A percentile compares a stretch with the other conserved stretches of the same genome.
phyloP scores from a whole-genome alignment of 2,888 invertebrate genomes.

The Platycnemis pennipes region DNA sequence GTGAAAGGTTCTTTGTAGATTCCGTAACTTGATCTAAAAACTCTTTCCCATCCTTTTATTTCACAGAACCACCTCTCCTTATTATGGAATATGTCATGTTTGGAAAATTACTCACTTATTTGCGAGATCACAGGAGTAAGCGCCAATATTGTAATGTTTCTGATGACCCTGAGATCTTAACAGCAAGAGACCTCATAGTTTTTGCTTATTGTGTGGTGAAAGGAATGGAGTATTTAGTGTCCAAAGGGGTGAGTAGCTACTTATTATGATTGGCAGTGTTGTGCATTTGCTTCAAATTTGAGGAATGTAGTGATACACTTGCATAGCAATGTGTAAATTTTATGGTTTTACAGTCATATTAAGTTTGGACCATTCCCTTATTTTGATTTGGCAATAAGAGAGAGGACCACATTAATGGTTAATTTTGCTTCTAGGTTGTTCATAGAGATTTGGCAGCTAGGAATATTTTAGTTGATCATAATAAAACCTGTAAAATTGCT shows the following conservation, averaged over 20 bases:
- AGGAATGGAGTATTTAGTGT: constrained; percentile 92
- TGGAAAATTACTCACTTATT: constrained; percentile 88
- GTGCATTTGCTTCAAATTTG: background rate
- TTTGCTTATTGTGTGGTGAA: constrained; percentile 91
- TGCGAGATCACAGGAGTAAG: constrained; percentile 84
- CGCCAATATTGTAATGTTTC: constrained; percentile 82
- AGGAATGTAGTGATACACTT: background rate
- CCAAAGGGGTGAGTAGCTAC: constrained; percentile 85
- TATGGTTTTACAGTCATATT: background rate
- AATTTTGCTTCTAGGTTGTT: constrained; percentile 84
- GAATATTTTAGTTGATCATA: constrained; percentile 91
- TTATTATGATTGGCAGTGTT: background rate
- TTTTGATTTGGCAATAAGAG: background rate
- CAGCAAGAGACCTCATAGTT: constrained; percentile 87
- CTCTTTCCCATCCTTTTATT: constrained; percentile 61
- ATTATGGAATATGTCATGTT: constrained; percentile 94
- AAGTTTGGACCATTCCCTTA: background rate
- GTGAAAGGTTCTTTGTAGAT: background rate
- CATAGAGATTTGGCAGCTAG: constrained; percentile 92
- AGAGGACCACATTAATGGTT: background rate
- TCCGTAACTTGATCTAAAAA: background rate
- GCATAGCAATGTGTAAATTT: background rate
- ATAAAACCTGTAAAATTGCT: constrained; percentile 92
- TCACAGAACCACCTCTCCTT: constrained; percentile 90
- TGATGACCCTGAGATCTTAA: constrained; percentile 83